Evolutionary conservation across 2,113 vertebrate genomes (phyloP).

Genomic region (Microcebus murinus): DNA sequence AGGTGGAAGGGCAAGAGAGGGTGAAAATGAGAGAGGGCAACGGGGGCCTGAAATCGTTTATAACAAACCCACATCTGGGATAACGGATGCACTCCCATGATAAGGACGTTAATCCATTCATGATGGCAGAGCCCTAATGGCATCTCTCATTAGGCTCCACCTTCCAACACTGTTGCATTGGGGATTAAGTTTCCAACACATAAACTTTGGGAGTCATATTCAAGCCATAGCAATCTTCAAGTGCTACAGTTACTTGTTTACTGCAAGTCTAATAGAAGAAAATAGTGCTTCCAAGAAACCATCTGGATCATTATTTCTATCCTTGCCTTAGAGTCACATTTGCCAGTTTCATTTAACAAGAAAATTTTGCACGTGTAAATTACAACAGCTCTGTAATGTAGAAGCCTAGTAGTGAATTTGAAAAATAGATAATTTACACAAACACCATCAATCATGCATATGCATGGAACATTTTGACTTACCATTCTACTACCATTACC

Average conservation of each 20-base stretch:
- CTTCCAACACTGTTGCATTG: neutral
- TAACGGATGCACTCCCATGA: neutral
- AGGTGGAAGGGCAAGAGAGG: neutral
- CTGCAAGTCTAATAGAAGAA: neutral
- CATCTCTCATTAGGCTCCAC: neutral
- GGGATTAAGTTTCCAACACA: neutral
- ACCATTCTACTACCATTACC: neutral
- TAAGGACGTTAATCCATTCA: neutral
- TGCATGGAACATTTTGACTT: neutral
- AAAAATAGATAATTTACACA: neutral
- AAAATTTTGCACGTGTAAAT: neutral
- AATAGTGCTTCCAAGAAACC: neutral
- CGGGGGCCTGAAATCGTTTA: neutral
- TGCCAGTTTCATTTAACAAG: neutral
- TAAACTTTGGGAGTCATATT: neutral
- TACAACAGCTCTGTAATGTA: neutral
- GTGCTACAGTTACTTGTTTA: neutral
- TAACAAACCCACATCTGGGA: neutral
- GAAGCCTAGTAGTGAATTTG: neutral
- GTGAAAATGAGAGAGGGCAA: neutral
- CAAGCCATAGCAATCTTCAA: neutral
- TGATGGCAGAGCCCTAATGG: neutral
- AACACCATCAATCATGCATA: neutral
- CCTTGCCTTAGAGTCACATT: constrained; percentile 40
- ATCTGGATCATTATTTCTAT: constrained; percentile 18